A percentile compares a stretch with the other conserved stretches of the same genome.
Evolutionary conservation across 2,797 vertebrate species (phyloP).

Genomic region (Mastacembelus armatus): DNA sequence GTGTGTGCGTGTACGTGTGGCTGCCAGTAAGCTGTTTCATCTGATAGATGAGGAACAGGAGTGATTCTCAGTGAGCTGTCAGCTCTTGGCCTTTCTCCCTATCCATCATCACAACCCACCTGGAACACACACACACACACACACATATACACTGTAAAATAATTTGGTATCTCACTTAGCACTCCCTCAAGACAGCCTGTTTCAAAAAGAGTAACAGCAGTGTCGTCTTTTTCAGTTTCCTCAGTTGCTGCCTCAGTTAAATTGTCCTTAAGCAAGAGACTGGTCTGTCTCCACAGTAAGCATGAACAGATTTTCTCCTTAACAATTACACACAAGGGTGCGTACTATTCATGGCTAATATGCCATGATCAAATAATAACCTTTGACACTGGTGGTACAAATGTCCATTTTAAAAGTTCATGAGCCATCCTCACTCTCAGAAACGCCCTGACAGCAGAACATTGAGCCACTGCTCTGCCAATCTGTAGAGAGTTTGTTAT

Average conservation of each 20-base stretch:
- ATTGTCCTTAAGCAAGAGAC: slow-evolving; percentile 15
- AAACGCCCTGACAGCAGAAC: neutral
- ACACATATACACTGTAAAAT: slow-evolving; percentile 6
- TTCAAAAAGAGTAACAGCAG: slow-evolving; percentile 7
- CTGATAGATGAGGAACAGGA: slow-evolving; percentile 64
- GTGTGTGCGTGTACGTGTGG: slow-evolving; percentile 11
- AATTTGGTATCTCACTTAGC: slow-evolving; percentile 18
- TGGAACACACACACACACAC: slow-evolving; percentile 29
- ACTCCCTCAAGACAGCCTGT: slow-evolving; percentile 3
- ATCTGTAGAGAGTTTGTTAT: neutral
- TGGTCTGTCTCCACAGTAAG: neutral
- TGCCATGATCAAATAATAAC: neutral
- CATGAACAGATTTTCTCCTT: slow-evolving; percentile 8
- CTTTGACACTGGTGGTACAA: no score
- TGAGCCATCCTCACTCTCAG: neutral
- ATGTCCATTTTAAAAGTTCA: neutral
- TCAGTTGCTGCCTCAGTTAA: neutral
- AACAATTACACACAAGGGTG: neutral
- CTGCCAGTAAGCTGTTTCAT: slow-evolving; percentile 51
- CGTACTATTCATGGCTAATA: neutral
- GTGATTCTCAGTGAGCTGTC: slow-evolving; percentile 62
- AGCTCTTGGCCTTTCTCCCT: slow-evolving; percentile 46
- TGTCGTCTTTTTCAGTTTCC: slow-evolving; percentile 6
- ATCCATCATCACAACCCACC: slow-evolving; percentile 63
- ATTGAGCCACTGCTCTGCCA: neutral